Evolutionary conservation across 2,113 vertebrate genomes (phyloP).

Genomic region (Heloderma charlesbogerti): DNA sequence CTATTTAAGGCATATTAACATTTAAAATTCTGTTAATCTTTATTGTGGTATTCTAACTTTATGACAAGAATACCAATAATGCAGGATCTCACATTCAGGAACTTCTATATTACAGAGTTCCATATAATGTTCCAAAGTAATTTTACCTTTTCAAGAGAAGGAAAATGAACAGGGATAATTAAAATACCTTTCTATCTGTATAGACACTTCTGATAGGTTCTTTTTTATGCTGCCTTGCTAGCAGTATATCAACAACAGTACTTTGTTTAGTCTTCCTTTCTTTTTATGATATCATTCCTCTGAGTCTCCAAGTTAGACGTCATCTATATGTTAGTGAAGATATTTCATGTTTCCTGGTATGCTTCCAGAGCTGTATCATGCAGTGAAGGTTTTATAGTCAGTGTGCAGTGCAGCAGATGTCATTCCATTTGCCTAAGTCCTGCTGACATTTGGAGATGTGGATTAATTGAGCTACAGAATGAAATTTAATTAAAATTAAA

Average conservation of each 20-base stretch:
- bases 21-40: neutral
- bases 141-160: neutral
- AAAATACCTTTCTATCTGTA: neutral
- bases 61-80: neutral
- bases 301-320: slow-evolving; percentile 62
- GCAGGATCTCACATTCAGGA: neutral
- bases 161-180: slow-evolving; percentile 3
- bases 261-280: slow-evolving; percentile 55
- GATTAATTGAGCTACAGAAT: slow-evolving; percentile 92
- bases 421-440: slow-evolving; percentile 97
- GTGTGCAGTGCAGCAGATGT: slow-evolving; percentile 92
- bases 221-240: neutral
- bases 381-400: slow-evolving; percentile 89
- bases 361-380: slow-evolving; percentile 79
- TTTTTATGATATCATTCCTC: slow-evolving; percentile 52
- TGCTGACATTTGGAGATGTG: slow-evolving; percentile 97
- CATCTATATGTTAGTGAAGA: slow-evolving; percentile 68
- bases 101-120: neutral
- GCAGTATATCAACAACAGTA: slow-evolving; percentile 9
- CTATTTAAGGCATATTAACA: neutral
- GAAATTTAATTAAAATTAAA: slow-evolving; percentile 97
- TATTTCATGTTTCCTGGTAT: slow-evolving; percentile 76
- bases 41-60: neutral
- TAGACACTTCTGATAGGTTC: neutral
- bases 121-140: rapidly evolving